These are phyloP conservation scores for Steatocranus sp. DNA, from an alignment of 2,797 vertebrate species.

Conservation along the genomic window DNA sequence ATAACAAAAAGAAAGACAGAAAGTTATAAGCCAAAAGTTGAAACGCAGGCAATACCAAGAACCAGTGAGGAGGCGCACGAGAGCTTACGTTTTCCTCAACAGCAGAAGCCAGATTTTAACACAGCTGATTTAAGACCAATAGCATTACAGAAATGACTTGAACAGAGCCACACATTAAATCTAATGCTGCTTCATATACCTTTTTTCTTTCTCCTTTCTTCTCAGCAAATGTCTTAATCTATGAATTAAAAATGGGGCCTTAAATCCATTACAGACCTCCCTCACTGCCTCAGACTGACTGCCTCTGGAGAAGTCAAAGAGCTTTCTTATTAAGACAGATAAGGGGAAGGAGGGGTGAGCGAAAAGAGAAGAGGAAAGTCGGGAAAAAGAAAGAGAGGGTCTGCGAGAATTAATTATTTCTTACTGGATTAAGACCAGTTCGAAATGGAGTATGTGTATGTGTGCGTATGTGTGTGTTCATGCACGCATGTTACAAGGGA, in stretches of 20 bases:
- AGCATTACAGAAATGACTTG: slow-evolving; percentile 27
- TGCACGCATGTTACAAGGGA: background rate
- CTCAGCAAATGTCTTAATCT: slow-evolving; percentile 65
- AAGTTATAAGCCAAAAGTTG: background rate
- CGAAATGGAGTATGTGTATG: background rate
- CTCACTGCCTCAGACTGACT: background rate
- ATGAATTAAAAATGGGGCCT: slow-evolving; percentile 69
- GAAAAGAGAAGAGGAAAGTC: background rate
- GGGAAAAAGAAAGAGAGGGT: slow-evolving; percentile 6
- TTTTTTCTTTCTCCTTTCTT: slow-evolving; percentile 37
- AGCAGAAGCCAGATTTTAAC: background rate
- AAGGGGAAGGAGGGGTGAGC: background rate
- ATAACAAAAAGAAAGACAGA: background rate
- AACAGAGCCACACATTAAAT: slow-evolving; percentile 46
- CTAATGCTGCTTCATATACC: slow-evolving; percentile 32
- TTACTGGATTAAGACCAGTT: slow-evolving; percentile 46
- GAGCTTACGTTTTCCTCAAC: background rate
- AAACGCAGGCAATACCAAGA: background rate
- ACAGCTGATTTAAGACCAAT: slow-evolving; percentile 28
- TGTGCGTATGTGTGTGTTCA: background rate
- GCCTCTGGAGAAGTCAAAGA: slow-evolving; percentile 48
- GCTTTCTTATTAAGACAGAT: slow-evolving; percentile 61
- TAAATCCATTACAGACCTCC: slow-evolving; percentile 66
- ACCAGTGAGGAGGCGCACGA: background rate
- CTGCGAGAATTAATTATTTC: slow-evolving; percentile 61